Base-by-base conservation (phyloP, 2,797 vertebrate species). In the Ceyx erithaca region DNA sequence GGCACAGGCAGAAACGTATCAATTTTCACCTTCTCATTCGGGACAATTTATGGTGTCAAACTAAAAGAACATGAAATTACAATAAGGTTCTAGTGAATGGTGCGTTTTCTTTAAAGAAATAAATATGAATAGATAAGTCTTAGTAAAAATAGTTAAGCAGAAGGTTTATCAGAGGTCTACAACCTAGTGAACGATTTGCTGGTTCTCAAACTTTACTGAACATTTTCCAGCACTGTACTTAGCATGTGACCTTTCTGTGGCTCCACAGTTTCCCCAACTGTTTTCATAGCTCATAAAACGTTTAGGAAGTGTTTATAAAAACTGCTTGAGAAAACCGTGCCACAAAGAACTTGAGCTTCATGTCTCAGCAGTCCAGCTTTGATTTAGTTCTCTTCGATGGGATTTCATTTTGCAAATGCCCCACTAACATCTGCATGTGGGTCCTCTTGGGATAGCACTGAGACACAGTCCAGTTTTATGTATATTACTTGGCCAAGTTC, bases 231-330 rank as follows among this genome's bases (percentile, higher is more conserved):
- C 66, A 90, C 89, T 59, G 59, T 97, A 96, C 93, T 98, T 97
- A 96, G 95, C 75, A 93, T 95, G 85, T 96, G 95, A 97, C 95
- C 96, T 97, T 94, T 94, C 87, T 78, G 89, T 96, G 96, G 92
- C 96, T 96, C 89, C 92, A 86, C 84, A 95, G 93, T 91, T 97
- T 95, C 89, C 93, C 82, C 87, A 96, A 96, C 89, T 95, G 94
- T 94, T 98, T 97, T 97, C 96, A 96, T 97, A 97, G 97, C 95
- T 97, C 95, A 96, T 97, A 97, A 97, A 97, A 95, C 1, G 61
- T 96, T 97, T 96, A 96, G 94, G 89, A 97, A 97, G 92, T 97
- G 96, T 97, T 97, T 97, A 96, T 97, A 97, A 98, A 97, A 97
- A 90, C 94, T 97, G 85, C 93, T 96, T 83, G 81, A 97, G 96